Evolutionary conservation across 2,888 invertebrate genomes (phyloP), one percentile per base, ranked within the genome.

Genomic region (Shargacucullia verbasci): DNA sequence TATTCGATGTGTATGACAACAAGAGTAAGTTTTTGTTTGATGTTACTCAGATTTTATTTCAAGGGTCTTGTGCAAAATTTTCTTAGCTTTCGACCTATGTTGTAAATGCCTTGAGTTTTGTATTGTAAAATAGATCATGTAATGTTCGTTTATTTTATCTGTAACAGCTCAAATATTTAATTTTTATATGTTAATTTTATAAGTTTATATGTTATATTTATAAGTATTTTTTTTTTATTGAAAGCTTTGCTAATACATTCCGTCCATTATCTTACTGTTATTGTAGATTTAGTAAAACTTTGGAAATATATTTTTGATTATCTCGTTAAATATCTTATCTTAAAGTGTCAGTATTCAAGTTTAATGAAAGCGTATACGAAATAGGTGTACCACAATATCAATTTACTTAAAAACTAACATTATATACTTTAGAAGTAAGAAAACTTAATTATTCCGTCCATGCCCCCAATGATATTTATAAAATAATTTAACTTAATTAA

Each of bases 1-100:
- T 83, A 95, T 96, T 1, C 84, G 84, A 46, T 91, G 92, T 75
- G 93, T 94, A 86, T 93, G 92, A 91, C 89, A 85, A 45, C 78
- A 82, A 82, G 83, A 85, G 82, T 87, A 64, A 74, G 14, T 64
- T 82, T 84, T 68, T 52, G 57, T 80, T 81, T 39, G 5, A 53
- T 54, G 11, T 55, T 47, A 57, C 47, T n/a, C n/a, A 3, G 38
- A 33, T 33, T 12, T 31, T 11, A 31, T 27, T 49, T 41, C 8
- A 7, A n/a, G 3, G 0, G 40, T 6, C 4, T 4, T 13, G 5
- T 13, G 20, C 20, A 6, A 9, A 29, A 29, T 29, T 9, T 4
- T 9, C 9, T n/a, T n/a, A n/a, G n/a, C n/a, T n/a, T n/a, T n/a
- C n/a, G 2, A 20, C 20, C 20, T 3, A 20, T 20, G 4, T 20